Conservation (phyloP, 2,888 invertebrate genomes). For the Drosophila picticornis region DNA sequence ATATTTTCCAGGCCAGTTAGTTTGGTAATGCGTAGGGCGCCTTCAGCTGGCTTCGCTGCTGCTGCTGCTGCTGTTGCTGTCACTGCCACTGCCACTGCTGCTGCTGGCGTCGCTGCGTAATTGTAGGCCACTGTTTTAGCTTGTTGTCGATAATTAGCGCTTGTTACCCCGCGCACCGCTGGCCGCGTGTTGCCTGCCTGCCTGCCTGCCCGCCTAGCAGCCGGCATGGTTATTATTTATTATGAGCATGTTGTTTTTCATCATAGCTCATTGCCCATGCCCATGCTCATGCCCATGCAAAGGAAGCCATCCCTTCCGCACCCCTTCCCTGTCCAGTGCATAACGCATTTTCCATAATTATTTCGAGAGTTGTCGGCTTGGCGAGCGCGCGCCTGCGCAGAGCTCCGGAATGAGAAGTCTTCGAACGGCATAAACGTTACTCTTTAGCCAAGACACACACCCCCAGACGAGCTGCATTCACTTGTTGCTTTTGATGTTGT, state of each 20-base stretch:
- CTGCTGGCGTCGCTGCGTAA: constrained; percentile 65
- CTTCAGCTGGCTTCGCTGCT: constrained; percentile 33
- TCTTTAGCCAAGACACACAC: constrained; percentile 74
- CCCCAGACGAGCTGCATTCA: constrained; percentile 48
- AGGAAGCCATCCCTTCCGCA: constrained; percentile 55
- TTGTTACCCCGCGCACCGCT: constrained; percentile 72
- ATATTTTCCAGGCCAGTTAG: constrained; percentile 50
- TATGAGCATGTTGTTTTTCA: constrained; percentile 79
- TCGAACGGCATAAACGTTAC: constrained; percentile 55
- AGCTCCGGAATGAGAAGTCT: constrained; percentile 2
- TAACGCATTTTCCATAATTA: constrained; percentile 76
- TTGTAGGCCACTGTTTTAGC: constrained; percentile 80
- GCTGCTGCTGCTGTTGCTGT: constrained; percentile 6
- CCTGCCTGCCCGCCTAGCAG: constrained; percentile 28
- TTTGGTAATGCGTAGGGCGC: constrained; percentile 55
- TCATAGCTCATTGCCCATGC: constrained; percentile 73
- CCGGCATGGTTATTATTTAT: constrained; percentile 74
- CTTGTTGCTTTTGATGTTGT: constrained; percentile 42
- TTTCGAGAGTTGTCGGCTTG: constrained; percentile 53
- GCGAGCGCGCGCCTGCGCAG: constrained; percentile 58
- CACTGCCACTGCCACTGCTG: constrained; percentile 13
- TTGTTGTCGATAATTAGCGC: constrained; percentile 80
- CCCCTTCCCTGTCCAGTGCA: constrained; percentile 11
- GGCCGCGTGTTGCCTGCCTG: constrained; percentile 26
- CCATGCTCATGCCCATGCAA: constrained; percentile 68